These are phyloP conservation scores for Neogale vison DNA, from an alignment of 2,113 vertebrate genomes.

Conservation along the genomic window DNA sequence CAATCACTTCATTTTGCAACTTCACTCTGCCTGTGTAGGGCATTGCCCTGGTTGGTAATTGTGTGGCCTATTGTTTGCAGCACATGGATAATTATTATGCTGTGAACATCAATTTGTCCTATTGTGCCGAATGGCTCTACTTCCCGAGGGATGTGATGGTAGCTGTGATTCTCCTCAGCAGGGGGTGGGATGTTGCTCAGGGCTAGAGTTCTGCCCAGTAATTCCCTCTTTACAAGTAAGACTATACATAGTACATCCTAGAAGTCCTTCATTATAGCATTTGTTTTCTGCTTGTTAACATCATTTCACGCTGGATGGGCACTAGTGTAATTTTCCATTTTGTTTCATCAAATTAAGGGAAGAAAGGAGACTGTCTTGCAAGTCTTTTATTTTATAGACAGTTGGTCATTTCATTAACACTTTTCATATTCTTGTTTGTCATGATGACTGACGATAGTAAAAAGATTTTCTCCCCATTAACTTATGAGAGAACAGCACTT, in stretches of 20 bases:
- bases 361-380: conserved; percentile 81
- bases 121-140: conserved; percentile 68
- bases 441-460: conserved; percentile 83
- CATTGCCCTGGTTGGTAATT: conserved; percentile 76
- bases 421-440: conserved; percentile 87
- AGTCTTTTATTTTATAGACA: conserved; percentile 86
- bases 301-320: conserved; percentile 77
- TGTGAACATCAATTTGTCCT: conserved; percentile 77
- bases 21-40: conserved; percentile 73
- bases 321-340: conserved; percentile 84
- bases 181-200: conserved; percentile 77
- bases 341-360: conserved; percentile 83
- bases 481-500: conserved; percentile 79
- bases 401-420: conserved; percentile 86
- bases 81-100: conserved; percentile 80
- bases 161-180: conserved; percentile 76
- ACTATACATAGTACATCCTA: conserved; percentile 81
- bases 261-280: conserved; percentile 75
- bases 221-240: conserved; percentile 79
- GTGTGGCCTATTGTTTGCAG: conserved; percentile 77
- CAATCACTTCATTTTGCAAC: conserved; percentile 75
- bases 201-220: conserved; percentile 78
- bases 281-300: conserved; percentile 80
- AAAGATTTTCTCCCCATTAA: conserved; percentile 85
- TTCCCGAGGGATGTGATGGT: conserved; percentile 75